Base-by-base conservation (phyloP, 2,797 vertebrate species). In the Melanotaenia trifasciata region DNA sequence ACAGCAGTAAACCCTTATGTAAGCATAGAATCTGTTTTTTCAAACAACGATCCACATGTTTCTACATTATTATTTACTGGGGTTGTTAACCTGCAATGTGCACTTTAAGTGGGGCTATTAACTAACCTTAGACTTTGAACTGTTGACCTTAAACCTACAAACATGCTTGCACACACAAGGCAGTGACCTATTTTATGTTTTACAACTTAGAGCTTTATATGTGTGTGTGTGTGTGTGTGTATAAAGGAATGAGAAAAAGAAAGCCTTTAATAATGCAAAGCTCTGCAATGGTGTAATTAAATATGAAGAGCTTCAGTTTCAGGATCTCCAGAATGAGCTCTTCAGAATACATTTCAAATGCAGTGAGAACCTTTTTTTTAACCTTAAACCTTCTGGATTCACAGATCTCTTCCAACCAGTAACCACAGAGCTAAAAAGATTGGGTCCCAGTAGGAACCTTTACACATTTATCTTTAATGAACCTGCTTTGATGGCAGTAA, bases 121-220 rank as follows among this genome's bases (percentile, higher is more conserved):
- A 38, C 24, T 32, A 33, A 28, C 43, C 22, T 30, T 61, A 24
- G 24, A 70, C 67, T 65, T 51, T 65, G 33, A 10, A 11, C 10
- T 26, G 50, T 38, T 65, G 26, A 56, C 36, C 8, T 2, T 58
- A 22, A 51, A 65, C 67, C 54, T 77, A 36, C 64, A 70, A 38
- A 67, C 4, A n/a, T 28, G 12, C 38, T 11, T 3, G 14, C 3
- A 26, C 8, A 47, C 10, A 28, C 24, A 16, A 33, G 54, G 12
- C 47, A 33, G 20, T 11, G 54, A 61, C 33, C n/a, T 9, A 54
- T 35, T 67, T 35, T 8, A n/a, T 16, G 30, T 24, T 72, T 76
- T 40, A 40, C 1, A 51, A 51, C n/a, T 50, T 22, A 9, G n/a
- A 50, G 20, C 47, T 22, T 30, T 30, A 30, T 30, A 4, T 30